Evolutionary conservation across 1,140 invertebrate genomes (phyloP), one percentile per base, ranked within the genome.

Genomic region (Drosophila nasuta): DNA sequence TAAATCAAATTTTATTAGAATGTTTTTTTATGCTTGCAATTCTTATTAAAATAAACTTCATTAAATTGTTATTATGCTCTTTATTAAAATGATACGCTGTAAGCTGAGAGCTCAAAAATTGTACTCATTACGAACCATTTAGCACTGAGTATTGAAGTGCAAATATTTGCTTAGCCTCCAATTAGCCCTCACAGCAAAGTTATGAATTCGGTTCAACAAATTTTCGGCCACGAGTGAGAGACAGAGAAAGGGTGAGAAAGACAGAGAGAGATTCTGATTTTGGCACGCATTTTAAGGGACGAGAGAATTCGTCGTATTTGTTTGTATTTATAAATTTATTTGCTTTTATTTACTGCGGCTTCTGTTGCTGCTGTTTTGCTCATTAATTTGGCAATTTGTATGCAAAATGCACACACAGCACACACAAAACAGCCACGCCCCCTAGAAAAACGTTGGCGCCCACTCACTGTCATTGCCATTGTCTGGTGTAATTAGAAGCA

Each of bases 301-400:
- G 13, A 43, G 7, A 43, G 15, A 6, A 5, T 5, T 63, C 25
- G 17, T 63, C 25, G 17, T 43, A 30, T 52, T 20, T 45, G 20
- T 35, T 52, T 6, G 10, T 69, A 48, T 75, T 83, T 70, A 68
- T 68, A 78, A 73, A 88, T 88, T 70, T 75, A 78, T 81, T 82
- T 82, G 67, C 73, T 41, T 75, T 71, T 62, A 71, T 71, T 57
- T 71, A 68, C 68, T 71, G 68, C 60, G 63, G 68, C 30, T 59
- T 45, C 45, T 65, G 67, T 65, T 73, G 73, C 81, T 59, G 58
- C 33, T 65, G 67, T 52, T 66, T 64, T 73, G 74, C 81, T 89
- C 81, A 85, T 89, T 89, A 85, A 89, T 89, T 89, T 89, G 72
- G 81, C 81, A 89, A 89, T 89, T 90, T 89, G 78, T 85, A 89